phyloP scores from a whole-genome alignment of 2,888 invertebrate species.

The Corbicula japonica region DNA sequence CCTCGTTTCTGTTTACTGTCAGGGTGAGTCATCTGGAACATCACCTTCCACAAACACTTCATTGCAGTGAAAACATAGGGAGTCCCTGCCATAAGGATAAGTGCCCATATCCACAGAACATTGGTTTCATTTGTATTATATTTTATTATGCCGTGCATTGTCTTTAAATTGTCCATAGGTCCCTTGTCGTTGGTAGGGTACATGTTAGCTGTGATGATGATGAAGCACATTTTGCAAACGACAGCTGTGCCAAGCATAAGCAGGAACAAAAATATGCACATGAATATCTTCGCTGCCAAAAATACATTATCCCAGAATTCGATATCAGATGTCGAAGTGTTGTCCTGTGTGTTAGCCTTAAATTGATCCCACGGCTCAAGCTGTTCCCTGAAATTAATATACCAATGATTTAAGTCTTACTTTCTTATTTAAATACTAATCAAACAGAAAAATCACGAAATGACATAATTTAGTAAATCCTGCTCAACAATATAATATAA shows the following conservation, averaged over 20 bases:
- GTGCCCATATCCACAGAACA: too few species aligned
- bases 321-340: conserved; percentile 63
- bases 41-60: too few species aligned
- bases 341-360: conserved; percentile 60
- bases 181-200: conserved; percentile 27
- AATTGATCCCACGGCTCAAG: conserved; percentile 74
- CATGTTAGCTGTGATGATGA: conserved; percentile 73
- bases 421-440: too few species aligned
- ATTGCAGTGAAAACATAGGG: too few species aligned
- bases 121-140: not conserved
- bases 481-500: too few species aligned
- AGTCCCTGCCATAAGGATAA: too few species aligned
- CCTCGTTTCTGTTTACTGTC: too few species aligned
- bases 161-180: conserved; percentile 19
- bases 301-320: conserved; percentile 74
- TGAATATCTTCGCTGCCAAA: conserved; percentile 67
- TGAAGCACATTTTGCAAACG: conserved; percentile 73
- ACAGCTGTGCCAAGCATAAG: conserved; percentile 72
- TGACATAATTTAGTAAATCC: too few species aligned
- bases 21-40: too few species aligned
- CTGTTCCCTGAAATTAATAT: conserved; percentile 26
- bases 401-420: too few species aligned
- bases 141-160: conserved; percentile 8
- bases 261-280: conserved; percentile 67
- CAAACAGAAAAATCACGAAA: too few species aligned